phyloP scores from a whole-genome alignment of 1,140 invertebrate genomes.

The Temnothorax nylanderi region DNA sequence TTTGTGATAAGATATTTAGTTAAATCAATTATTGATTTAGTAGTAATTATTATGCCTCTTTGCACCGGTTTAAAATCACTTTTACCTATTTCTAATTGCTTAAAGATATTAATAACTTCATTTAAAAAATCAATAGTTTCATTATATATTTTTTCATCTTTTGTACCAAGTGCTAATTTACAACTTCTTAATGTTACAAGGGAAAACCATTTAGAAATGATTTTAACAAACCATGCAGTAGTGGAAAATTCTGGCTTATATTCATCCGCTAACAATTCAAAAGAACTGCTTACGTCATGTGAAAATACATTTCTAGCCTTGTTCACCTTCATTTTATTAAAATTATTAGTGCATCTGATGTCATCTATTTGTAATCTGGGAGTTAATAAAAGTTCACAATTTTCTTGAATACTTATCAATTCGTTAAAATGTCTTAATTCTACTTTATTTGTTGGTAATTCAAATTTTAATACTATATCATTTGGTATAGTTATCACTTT shows the following conservation, averaged over 20 bases:
- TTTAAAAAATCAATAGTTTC: neutral
- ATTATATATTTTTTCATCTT: neutral
- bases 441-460: neutral
- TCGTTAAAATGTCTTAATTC: neutral
- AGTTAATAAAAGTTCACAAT: neutral
- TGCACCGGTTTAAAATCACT: no score
- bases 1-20: no score
- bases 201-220: neutral
- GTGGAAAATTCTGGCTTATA: neutral
- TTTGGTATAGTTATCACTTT: neutral
- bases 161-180: neutral
- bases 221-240: neutral
- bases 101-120: slow-evolving; percentile 5
- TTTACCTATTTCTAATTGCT: neutral
- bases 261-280: neutral
- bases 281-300: neutral
- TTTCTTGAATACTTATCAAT: neutral
- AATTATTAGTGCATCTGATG: neutral
- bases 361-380: neutral
- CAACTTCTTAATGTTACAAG: neutral
- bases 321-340: neutral
- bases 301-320: neutral
- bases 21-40: no score
- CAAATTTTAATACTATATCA: neutral
- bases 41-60: no score